These are phyloP conservation scores for Eptatretus atami DNA, from an alignment of 2,797 vertebrate species.

Conservation along the genomic window DNA sequence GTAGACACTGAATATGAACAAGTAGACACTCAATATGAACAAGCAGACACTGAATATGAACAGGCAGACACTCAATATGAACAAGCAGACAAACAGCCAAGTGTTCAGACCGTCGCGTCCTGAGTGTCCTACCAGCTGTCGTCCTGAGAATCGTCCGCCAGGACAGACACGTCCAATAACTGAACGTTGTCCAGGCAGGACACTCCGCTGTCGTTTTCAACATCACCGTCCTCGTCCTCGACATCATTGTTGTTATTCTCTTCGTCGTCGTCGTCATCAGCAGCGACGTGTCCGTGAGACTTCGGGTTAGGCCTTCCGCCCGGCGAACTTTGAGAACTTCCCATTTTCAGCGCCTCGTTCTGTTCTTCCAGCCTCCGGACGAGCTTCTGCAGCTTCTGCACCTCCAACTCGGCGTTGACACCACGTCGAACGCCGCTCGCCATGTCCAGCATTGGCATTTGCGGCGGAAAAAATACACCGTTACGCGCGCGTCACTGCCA, in stretches of 20 bases:
- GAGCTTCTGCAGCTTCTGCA: slow-evolving; percentile 73
- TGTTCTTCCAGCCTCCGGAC: slow-evolving; percentile 67
- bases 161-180: slow-evolving; percentile 29
- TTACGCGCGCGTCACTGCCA: too few relatives aligned
- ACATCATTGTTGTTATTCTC: background rate
- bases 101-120: background rate
- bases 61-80: too few relatives aligned
- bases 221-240: background rate
- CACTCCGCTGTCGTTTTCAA: too few relatives aligned
- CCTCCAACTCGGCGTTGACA: slow-evolving; percentile 53
- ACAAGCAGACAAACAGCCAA: too few relatives aligned
- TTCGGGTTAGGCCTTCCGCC: background rate
- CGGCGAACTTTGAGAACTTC: background rate
- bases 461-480: too few relatives aligned
- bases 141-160: slow-evolving; percentile 10
- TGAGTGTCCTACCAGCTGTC: slow-evolving; percentile 38
- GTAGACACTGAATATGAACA: too few relatives aligned
- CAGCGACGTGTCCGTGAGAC: background rate
- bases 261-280: background rate
- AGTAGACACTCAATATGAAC: too few relatives aligned
- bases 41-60: too few relatives aligned
- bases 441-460: too few relatives aligned
- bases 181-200: slow-evolving; percentile 48
- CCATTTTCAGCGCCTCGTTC: slow-evolving; percentile 40
- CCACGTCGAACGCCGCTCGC: background rate